Evolutionary conservation across 2,888 invertebrate genomes (phyloP).

Genomic region (Scrobipalpa costella): DNA sequence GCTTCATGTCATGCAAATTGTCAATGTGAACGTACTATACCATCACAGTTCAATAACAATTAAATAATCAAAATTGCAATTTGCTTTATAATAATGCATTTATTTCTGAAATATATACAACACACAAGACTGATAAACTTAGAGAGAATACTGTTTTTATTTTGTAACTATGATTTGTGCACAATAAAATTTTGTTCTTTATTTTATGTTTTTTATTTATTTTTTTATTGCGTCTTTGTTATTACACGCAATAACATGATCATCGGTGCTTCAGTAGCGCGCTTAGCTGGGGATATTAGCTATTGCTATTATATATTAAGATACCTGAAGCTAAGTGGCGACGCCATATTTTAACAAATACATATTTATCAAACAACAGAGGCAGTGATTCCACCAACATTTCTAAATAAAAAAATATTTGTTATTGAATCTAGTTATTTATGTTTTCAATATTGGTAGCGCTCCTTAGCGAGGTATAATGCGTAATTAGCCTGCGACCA

Average conservation of each 20-base stretch:
- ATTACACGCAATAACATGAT: neutral
- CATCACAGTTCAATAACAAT: neutral
- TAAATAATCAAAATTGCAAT: conserved; percentile 40
- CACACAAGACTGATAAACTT: conserved; percentile 79
- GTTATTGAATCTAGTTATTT: too few species aligned
- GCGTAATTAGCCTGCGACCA: too few species aligned
- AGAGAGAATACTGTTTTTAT: conserved; percentile 63
- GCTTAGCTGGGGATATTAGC: neutral
- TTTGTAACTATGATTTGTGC: conserved; percentile 78
- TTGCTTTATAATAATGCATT: conserved; percentile 72
- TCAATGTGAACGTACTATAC: neutral
- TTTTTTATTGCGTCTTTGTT: conserved; percentile 49
- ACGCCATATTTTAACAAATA: too few species aligned
- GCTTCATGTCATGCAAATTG: conserved; percentile 1
- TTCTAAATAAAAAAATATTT: too few species aligned
- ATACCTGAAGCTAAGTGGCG: too few species aligned
- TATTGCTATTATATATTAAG: too few species aligned
- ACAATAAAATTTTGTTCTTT: conserved; percentile 61
- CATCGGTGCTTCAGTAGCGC: neutral
- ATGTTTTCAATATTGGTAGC: too few species aligned
- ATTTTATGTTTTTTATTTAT: conserved; percentile 70
- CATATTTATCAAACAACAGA: too few species aligned
- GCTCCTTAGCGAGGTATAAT: too few species aligned
- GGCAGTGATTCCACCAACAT: too few species aligned
- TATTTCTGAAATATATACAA: conserved; percentile 77